These are phyloP conservation scores for Ochotona curzoniae DNA, from an alignment of 2,113 vertebrate genomes.

Conservation along the genomic window DNA sequence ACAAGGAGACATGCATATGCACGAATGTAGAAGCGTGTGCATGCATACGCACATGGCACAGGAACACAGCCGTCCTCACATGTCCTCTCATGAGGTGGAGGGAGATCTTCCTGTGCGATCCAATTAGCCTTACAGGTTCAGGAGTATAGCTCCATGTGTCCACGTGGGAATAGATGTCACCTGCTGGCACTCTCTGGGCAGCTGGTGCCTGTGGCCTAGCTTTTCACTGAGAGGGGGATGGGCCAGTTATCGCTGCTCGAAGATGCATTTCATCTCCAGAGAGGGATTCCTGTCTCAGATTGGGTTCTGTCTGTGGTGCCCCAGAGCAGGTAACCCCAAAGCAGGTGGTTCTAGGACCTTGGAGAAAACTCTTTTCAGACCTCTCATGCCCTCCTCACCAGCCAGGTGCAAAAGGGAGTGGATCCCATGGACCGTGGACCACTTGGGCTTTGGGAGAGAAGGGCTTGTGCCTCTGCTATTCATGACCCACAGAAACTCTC, in stretches of 20 bases:
- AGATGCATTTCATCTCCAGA: rapidly evolving
- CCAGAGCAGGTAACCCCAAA: rapidly evolving
- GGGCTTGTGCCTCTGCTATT: too few species aligned
- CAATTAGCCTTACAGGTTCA: neutral
- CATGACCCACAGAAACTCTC: too few species aligned
- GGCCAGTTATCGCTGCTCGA: neutral
- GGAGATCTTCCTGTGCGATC: neutral
- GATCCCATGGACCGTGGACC: too few species aligned
- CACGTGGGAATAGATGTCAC: neutral
- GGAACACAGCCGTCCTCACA: neutral
- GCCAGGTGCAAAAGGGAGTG: too few species aligned
- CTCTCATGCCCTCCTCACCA: rapidly evolving
- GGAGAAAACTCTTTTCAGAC: neutral
- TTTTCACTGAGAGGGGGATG: rapidly evolving
- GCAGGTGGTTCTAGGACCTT: neutral
- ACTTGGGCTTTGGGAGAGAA: too few species aligned
- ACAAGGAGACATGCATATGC: neutral
- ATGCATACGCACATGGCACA: neutral
- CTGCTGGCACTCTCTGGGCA: rapidly evolving
- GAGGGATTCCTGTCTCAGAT: neutral
- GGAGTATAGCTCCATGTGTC: neutral
- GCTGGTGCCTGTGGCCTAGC: neutral
- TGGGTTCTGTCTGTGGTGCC: too few species aligned
- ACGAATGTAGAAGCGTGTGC: neutral
- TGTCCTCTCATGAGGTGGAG: neutral